Conservation (phyloP, 2,888 invertebrate species). For the Sphaerophoria rueppellii region DNA sequence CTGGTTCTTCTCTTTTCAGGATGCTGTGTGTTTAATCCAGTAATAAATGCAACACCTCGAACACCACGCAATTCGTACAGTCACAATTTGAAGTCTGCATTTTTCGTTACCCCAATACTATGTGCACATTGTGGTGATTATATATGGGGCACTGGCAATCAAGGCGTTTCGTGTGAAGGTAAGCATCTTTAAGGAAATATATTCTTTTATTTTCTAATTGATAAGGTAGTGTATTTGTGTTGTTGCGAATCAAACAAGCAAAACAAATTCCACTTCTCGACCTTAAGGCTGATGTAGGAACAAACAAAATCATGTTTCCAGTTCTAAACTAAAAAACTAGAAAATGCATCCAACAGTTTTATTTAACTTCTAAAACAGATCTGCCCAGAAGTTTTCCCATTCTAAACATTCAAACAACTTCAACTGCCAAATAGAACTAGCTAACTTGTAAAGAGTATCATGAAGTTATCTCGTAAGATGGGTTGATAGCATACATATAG, state of each 20-base stretch:
- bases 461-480: too few relatives aligned
- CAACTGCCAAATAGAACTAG: too few relatives aligned
- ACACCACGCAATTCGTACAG: conserved; percentile 28
- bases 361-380: too few relatives aligned
- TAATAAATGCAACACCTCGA: conserved; percentile 23
- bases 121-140: conserved; percentile 60
- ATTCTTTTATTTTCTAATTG: background rate
- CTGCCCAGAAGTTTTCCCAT: too few relatives aligned
- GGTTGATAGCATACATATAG: background rate
- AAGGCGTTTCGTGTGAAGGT: conserved; percentile 56
- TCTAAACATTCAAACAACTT: too few relatives aligned
- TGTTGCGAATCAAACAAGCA: conserved; percentile 27
- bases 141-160: conserved; percentile 61
- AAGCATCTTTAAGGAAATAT: conserved; percentile 2
- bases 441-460: too few relatives aligned
- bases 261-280: background rate
- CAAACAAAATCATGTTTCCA: too few relatives aligned
- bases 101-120: conserved; percentile 45
- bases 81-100: conserved; percentile 38
- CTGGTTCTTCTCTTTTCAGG: conserved; percentile 27
- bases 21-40: conserved; percentile 57
- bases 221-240: background rate
- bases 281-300: too few relatives aligned
- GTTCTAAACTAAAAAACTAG: too few relatives aligned
- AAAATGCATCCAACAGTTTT: too few relatives aligned